These are phyloP conservation scores for Tachysurus fulvidraco DNA, from an alignment of 2,113 vertebrate species.

Conservation along the genomic window DNA sequence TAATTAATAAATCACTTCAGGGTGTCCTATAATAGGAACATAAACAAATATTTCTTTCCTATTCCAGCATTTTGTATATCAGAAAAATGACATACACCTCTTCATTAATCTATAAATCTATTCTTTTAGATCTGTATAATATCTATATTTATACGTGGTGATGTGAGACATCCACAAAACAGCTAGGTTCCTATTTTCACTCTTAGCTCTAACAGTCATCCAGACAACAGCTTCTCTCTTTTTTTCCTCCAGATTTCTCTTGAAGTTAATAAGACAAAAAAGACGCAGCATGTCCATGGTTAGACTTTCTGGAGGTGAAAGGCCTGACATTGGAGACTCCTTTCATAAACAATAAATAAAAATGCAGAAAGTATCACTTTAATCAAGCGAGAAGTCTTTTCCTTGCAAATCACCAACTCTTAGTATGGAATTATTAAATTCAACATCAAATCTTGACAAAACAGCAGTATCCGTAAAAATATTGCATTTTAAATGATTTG, in stretches of 20 bases:
- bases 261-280: background rate
- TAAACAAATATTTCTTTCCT: too few species aligned
- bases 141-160: background rate
- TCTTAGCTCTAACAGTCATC: background rate
- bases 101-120: too few species aligned
- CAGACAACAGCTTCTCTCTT: background rate
- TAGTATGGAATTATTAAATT: too few species aligned
- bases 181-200: background rate
- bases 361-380: background rate
- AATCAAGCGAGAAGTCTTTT: too few species aligned
- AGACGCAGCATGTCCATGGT: background rate
- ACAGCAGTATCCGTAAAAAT: background rate
- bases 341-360: background rate
- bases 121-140: background rate
- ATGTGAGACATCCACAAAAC: background rate
- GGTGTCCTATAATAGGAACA: background rate
- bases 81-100: too few species aligned
- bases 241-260: background rate
- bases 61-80: background rate
- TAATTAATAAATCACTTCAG: too few species aligned
- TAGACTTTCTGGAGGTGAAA: background rate
- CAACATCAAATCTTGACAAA: background rate
- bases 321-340: background rate
- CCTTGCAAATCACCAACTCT: too few species aligned
- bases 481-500: background rate